Base-by-base conservation (phyloP, 2,888 invertebrate species). In the Drosophila cracens region DNA sequence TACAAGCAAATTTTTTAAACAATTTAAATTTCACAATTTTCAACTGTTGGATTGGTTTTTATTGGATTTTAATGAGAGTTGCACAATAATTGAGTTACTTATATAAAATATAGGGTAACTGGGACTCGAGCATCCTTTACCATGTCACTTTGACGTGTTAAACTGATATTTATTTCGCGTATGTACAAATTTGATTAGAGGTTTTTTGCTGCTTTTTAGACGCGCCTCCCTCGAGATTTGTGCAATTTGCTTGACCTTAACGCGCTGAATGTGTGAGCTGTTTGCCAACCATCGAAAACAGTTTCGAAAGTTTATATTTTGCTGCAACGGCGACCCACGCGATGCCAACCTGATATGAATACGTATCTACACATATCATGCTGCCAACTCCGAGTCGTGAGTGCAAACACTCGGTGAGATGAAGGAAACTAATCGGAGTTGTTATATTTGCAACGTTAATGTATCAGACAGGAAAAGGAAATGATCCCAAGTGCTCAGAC, bases 231-330 rank as follows among this genome's bases (percentile, higher is more conserved):
- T 69, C 61, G 67, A 60, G 65, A 72, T 82, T 80, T 74, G 70
- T 82, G 81, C 83, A 76, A 82, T 77, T 74, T 68, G 43, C 54
- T 65, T 80, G 81, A 81, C 81, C 83, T 80, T 77, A 82, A 46
- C 46, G 34, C 46, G 60, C 36, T 56, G 64, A 60, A 60, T 68
- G 63, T 76, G 63, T 66, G 82, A 67, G 66, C 58, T 70, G 82
- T 67, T 77, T 81, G 79, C 75, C 65, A 81, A 81, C 43, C 69
- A 71, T 62, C 49, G 46, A 70, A 71, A 65, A 75, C 52, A 58
- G 59, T 80, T 82, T 82, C 72, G 82, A 80, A 80, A 80, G 79
- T 81, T 46, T 43, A 36, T 53, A 66, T 64, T 79, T 36, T 29
- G 29, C 59, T 79, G 65, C 61, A 76, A 29, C 54, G n/a, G 18